Evolutionary conservation across 1,140 invertebrate species (phyloP).

Genomic region (Propsilocerus akamusi): DNA sequence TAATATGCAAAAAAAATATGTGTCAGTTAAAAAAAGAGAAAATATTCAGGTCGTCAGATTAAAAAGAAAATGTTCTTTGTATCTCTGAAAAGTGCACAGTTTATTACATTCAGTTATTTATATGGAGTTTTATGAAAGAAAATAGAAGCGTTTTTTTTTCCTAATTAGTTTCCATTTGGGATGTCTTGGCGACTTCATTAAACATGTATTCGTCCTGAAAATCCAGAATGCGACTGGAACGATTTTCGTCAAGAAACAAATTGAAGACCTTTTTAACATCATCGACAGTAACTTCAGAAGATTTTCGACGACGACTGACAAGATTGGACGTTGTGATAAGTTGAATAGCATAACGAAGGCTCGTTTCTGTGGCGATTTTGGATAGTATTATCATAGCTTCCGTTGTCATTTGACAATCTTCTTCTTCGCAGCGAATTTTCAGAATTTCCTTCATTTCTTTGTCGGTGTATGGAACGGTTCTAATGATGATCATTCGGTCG

Average conservation of each 20-base stretch:
- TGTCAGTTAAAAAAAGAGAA: too few relatives aligned
- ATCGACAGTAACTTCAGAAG: constrained; percentile 65
- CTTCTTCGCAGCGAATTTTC: constrained; percentile 88
- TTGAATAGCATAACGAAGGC: constrained; percentile 94
- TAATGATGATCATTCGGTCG: constrained; percentile 89
- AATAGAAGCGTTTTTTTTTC: too few relatives aligned
- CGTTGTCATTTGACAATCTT: constrained; percentile 87
- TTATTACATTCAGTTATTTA: too few relatives aligned
- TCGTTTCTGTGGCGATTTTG: constrained; percentile 81
- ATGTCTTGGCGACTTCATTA: constrained; percentile 32
- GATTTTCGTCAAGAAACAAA: constrained; percentile 82
- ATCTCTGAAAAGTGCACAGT: too few relatives aligned
- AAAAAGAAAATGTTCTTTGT: too few relatives aligned
- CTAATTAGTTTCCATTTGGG: background rate
- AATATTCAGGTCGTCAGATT: too few relatives aligned
- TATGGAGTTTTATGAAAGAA: too few relatives aligned
- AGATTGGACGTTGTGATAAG: constrained; percentile 90
- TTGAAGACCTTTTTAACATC: constrained; percentile 92
- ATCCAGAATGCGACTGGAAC: constrained; percentile 86
- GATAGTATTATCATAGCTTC: constrained; percentile 86
- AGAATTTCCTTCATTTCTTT: constrained; percentile 84
- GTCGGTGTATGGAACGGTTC: constrained; percentile 74
- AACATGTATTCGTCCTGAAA: constrained; percentile 95
- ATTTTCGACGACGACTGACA: constrained; percentile 66
- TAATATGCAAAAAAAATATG: too few relatives aligned